These are phyloP conservation scores for Plumapathes pennacea DNA, from an alignment of 92 coral and sea anemone species.

Conservation along the genomic window DNA sequence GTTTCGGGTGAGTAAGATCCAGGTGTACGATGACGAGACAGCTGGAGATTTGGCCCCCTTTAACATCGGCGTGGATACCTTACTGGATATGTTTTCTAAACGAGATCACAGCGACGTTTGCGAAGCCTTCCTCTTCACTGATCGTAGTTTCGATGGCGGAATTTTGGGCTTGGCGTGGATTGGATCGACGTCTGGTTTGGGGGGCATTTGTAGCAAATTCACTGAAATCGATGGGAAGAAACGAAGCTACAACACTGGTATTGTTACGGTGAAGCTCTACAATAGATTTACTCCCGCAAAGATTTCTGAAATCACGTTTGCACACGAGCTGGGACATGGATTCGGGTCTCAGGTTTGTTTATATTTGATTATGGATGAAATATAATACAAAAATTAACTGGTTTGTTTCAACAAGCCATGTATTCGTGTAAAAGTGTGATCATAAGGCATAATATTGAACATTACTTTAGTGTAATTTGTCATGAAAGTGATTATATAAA, in stretches of 20 bases:
- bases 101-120: conserved; percentile 69
- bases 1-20: conserved; percentile 73
- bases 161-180: conserved; percentile 98
- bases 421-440: too few species aligned
- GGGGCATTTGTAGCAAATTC: conserved; percentile 79
- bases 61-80: conserved; percentile 86
- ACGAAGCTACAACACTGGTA: conserved; percentile 85
- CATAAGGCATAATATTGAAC: too few species aligned
- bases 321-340: conserved; percentile 96
- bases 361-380: neutral
- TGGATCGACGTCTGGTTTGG: conserved; percentile 58
- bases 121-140: conserved; percentile 91
- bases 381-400: too few species aligned
- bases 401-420: too few species aligned
- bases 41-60: conserved; percentile 5
- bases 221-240: conserved; percentile 35
- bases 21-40: conserved; percentile 47
- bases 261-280: conserved; percentile 80
- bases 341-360: conserved; percentile 89
- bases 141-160: conserved; percentile 94
- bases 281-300: conserved; percentile 88
- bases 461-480: too few species aligned
- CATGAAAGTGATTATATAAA: too few species aligned
- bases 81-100: conserved; percentile 68
- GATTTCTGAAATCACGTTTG: conserved; percentile 92